phyloP scores from a whole-genome alignment of 1,140 invertebrate species.

The Drosophila ananassae region DNA sequence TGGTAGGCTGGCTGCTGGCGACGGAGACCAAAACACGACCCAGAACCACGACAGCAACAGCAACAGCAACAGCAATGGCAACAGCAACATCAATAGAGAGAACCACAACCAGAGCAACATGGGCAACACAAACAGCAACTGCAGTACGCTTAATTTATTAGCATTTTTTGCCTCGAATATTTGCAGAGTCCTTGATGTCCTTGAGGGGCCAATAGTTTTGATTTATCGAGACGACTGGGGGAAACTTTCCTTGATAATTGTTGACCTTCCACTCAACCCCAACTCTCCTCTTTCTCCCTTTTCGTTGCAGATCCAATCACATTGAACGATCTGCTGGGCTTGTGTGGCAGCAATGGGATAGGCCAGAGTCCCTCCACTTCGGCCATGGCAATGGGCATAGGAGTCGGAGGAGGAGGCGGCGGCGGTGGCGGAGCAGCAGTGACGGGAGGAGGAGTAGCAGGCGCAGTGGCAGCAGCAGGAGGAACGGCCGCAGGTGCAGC shows the following conservation, averaged over 20 bases:
- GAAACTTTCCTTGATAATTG: constrained; percentile 66
- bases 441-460: neutral
- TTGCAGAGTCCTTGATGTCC: constrained; percentile 74
- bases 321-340: constrained; percentile 78
- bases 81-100: neutral
- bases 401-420: neutral
- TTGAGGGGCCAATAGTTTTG: constrained; percentile 72
- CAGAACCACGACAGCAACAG: constrained; percentile 40
- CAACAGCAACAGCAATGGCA: constrained; percentile 3
- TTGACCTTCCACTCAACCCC: constrained; percentile 46
- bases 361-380: constrained; percentile 21
- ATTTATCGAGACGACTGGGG: constrained; percentile 73
- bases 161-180: constrained; percentile 61
- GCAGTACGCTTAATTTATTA: constrained; percentile 78
- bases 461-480: constrained; percentile 10
- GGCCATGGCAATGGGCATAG: neutral
- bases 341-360: constrained; percentile 51
- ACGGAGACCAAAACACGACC: constrained; percentile 63
- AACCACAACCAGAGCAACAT: constrained; percentile 22
- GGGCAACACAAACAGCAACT: constrained; percentile 63
- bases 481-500: neutral
- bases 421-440: no score
- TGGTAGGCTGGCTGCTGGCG: constrained; percentile 50
- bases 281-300: neutral
- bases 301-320: constrained; percentile 75